Percentiles rank a stretch among this genome's conserved stretches.
phyloP scores from a whole-genome alignment of 2,888 invertebrate species.

The Ichneumoninae sp. region DNA sequence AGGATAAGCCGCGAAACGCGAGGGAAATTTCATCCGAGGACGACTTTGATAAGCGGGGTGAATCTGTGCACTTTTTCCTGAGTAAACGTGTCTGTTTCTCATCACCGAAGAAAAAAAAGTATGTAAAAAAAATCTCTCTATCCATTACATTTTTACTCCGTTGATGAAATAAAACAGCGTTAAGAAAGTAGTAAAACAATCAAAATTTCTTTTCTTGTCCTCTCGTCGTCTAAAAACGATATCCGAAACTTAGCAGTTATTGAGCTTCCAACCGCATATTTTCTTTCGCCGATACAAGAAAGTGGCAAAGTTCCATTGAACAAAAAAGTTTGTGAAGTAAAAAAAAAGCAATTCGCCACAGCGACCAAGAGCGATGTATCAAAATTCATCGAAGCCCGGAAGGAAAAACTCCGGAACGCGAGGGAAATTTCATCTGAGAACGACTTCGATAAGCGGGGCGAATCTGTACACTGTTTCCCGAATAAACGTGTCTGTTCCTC shows the following conservation, averaged over 20 bases:
- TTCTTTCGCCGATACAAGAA: not conserved
- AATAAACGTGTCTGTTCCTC: constrained; percentile 35
- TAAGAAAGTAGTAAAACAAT: not conserved
- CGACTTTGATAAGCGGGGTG: constrained; percentile 87
- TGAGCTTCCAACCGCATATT: not conserved
- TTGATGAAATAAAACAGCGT: not conserved
- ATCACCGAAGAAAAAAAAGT: not conserved
- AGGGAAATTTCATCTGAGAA: constrained; percentile 76
- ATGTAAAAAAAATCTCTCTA: not conserved
- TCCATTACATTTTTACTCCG: not conserved
- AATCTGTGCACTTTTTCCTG: constrained; percentile 74
- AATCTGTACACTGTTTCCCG: constrained; percentile 74
- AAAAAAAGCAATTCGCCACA: constrained; percentile 84
- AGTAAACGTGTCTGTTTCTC: constrained; percentile 34
- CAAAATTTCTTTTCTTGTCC: not conserved
- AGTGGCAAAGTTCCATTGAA: not conserved
- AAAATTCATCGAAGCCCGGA: constrained; percentile 89
- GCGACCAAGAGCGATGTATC: constrained; percentile 88
- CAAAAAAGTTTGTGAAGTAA: not conserved
- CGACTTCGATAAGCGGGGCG: constrained; percentile 87
- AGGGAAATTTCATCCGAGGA: constrained; percentile 77
- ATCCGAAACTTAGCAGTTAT: not conserved
- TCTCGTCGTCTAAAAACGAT: not conserved
- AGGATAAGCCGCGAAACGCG: constrained; percentile 87
- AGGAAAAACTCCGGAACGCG: constrained; percentile 87